Conservation (phyloP, 1,140 invertebrate species). For the Harpegnathos saltator region DNA sequence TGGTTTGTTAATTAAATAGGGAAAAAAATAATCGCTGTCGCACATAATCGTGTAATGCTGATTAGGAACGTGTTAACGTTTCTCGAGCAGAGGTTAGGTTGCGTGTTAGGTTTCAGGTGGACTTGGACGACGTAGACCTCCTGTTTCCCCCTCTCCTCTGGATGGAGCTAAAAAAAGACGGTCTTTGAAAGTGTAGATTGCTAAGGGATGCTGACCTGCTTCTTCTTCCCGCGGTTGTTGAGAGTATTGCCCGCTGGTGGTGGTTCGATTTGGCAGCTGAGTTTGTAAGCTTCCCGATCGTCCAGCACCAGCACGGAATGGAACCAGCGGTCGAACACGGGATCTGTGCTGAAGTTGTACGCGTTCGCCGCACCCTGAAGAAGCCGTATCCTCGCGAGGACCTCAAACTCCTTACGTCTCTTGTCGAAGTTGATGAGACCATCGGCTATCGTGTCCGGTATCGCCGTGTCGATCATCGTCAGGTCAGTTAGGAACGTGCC, state of each 20-base stretch:
- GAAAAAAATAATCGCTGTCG: no score
- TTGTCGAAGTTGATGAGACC: slow-evolving; percentile 99
- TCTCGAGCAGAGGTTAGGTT: no score
- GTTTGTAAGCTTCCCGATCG: slow-evolving; percentile 95
- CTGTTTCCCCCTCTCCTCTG: no score
- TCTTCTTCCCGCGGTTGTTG: slow-evolving; percentile 82
- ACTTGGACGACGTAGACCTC: no score
- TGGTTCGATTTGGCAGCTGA: slow-evolving; percentile 96
- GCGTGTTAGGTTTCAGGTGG: no score
- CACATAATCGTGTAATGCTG: slow-evolving; percentile 73
- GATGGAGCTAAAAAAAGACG: not conserved
- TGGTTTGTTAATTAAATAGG: no score
- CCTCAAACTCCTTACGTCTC: slow-evolving; percentile 98
- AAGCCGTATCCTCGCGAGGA: slow-evolving; percentile 98
- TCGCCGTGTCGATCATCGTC: slow-evolving; percentile 99
- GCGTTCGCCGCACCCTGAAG: slow-evolving; percentile 99
- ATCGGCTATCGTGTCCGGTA: slow-evolving; percentile 94
- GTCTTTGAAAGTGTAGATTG: no score
- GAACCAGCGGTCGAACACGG: slow-evolving; percentile 96
- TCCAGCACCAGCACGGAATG: slow-evolving; percentile 95
- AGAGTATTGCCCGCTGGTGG: slow-evolving; percentile 84
- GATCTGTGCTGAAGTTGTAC: slow-evolving; percentile 94
- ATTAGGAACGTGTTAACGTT: slow-evolving; percentile 69
- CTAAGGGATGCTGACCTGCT: slow-evolving; percentile 73
- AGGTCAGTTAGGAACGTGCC: slow-evolving; percentile 99